These are phyloP conservation scores for Spilosoma lubricipeda DNA, from an alignment of 2,888 invertebrate genomes.

Conservation along the genomic window DNA sequence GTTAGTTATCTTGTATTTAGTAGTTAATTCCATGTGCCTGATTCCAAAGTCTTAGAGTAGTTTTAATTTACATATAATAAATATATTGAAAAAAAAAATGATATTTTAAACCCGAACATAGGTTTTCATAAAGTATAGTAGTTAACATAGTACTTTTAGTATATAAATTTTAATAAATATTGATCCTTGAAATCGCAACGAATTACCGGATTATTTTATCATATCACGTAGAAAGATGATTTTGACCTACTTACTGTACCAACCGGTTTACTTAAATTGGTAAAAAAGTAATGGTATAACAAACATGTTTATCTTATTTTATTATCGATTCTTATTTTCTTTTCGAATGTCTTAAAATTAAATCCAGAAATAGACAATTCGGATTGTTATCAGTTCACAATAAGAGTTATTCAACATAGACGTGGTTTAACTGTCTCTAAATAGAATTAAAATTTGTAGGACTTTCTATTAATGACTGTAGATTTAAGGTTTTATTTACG, in stretches of 20 bases:
- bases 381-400: neutral
- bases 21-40: constrained; percentile 62
- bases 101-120: constrained; percentile 26
- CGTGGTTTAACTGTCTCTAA: too few species aligned
- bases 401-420: too few species aligned
- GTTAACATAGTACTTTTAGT: neutral
- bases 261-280: constrained; percentile 1
- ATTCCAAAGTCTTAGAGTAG: constrained; percentile 57
- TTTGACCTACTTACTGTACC: too few species aligned
- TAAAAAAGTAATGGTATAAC: neutral
- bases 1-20: constrained; percentile 2
- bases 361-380: neutral
- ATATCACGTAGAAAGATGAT: too few species aligned
- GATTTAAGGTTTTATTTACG: too few species aligned
- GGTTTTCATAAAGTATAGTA: neutral
- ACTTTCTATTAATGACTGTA: too few species aligned
- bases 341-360: neutral
- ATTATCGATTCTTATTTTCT: neutral
- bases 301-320: neutral
- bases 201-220: neutral
- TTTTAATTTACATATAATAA: constrained; percentile 25
- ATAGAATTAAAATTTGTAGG: too few species aligned
- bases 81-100: constrained; percentile 27
- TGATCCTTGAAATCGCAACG: constrained; percentile 17
- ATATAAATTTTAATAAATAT: neutral